These are phyloP conservation scores for Lampropteryx suffumata DNA, from an alignment of 2,888 invertebrate species.

Conservation along the genomic window DNA sequence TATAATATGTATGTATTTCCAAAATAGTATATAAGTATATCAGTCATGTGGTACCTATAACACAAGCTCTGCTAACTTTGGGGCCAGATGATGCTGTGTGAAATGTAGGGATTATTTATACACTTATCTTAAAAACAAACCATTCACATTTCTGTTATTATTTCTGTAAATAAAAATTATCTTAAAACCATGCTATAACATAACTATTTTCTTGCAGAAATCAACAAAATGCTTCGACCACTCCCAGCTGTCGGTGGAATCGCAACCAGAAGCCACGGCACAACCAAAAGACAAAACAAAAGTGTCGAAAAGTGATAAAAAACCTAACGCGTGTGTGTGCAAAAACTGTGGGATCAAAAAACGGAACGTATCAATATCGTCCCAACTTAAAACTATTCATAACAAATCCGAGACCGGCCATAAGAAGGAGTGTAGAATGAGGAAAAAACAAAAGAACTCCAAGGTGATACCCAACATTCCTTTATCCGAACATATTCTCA, in stretches of 20 bases:
- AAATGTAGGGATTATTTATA: too few species aligned
- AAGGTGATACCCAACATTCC: constrained; percentile 61
- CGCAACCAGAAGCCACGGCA: constrained; percentile 7
- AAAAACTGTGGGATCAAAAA: constrained; percentile 67
- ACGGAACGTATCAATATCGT: constrained; percentile 62
- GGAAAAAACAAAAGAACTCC: constrained; percentile 59
- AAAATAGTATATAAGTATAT: too few species aligned
- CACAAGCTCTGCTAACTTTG: too few species aligned
- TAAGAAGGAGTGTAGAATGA: constrained; percentile 67
- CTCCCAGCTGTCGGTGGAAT: constrained; percentile 58
- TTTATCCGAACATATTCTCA: constrained; percentile 65
- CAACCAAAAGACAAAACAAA: constrained; percentile 30
- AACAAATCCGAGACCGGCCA: constrained; percentile 74
- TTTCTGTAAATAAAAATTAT: too few species aligned
- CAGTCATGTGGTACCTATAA: too few species aligned
- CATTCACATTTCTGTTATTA: too few species aligned
- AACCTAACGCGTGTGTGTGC: constrained; percentile 46
- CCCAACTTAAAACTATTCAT: constrained; percentile 71
- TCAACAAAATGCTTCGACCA: constrained; percentile 73
- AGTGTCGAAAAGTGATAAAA: constrained; percentile 38
- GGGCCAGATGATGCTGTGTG: too few species aligned
- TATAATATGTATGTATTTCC: too few species aligned
- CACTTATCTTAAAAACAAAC: too few species aligned
- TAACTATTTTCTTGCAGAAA: constrained; percentile 52
- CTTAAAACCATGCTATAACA: too few species aligned